phyloP scores from a whole-genome alignment of 2,797 vertebrate genomes.

The Myotis myotis region DNA sequence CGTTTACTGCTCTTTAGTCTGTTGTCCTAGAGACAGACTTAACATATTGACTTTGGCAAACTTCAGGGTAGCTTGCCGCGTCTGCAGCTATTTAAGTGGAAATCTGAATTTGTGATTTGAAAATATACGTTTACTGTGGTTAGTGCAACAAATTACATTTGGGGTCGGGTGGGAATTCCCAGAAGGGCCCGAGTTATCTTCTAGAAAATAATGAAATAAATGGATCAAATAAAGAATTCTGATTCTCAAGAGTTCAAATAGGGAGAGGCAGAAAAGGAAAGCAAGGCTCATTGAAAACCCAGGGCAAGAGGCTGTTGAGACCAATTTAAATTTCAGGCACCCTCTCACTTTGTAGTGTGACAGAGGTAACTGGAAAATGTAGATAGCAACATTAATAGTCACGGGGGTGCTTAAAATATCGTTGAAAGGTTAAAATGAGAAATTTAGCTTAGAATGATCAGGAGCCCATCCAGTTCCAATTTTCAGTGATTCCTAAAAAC shows the following conservation, averaged over 20 bases:
- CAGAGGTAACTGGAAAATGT: constrained; percentile 29
- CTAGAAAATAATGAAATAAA: constrained; percentile 27
- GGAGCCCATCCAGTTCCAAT: not conserved
- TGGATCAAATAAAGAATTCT: not conserved
- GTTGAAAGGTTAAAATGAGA: constrained; percentile 44
- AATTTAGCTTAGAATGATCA: constrained; percentile 30
- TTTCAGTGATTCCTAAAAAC: constrained; percentile 16
- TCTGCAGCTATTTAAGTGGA: constrained; percentile 57
- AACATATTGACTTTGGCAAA: constrained; percentile 74
- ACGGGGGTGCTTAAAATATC: constrained; percentile 44
- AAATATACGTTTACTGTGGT: constrained; percentile 35
- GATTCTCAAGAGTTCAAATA: constrained; percentile 1
- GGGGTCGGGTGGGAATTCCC: not conserved
- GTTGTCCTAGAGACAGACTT: constrained; percentile 77
- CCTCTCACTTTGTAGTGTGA: not conserved
- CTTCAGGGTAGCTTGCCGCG: constrained; percentile 10
- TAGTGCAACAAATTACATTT: not conserved
- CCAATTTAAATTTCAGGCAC: constrained; percentile 23
- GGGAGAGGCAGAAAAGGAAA: not conserved
- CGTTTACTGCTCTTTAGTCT: constrained; percentile 64
- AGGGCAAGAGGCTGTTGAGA: not conserved
- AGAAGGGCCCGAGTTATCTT: not conserved
- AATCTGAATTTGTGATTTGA: constrained; percentile 58
- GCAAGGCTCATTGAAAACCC: not conserved
- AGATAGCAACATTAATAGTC: constrained; percentile 57